Evolutionary conservation across 1,140 invertebrate genomes (phyloP).

Genomic region (Papilio helenus): DNA sequence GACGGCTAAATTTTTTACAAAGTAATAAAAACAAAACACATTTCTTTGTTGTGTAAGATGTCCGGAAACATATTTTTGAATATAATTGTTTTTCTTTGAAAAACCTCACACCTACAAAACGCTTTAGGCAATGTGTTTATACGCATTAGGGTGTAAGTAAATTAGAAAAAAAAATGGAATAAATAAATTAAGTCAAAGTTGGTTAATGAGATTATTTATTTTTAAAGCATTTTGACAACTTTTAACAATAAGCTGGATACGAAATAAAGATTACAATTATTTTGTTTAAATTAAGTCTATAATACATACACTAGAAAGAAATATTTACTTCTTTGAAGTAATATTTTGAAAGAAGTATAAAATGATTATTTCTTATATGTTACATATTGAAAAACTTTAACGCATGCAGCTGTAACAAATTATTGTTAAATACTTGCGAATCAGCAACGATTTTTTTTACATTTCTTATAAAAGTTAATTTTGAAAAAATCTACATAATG

Average conservation of each 20-base stretch:
- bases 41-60: no score
- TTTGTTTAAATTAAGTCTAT: neutral
- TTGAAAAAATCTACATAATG: conserved; percentile 30
- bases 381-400: conserved; percentile 11
- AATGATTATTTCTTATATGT: neutral
- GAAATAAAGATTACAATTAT: neutral
- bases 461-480: conserved; percentile 20
- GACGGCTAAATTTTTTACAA: no score
- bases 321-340: conserved; percentile 60
- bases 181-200: neutral
- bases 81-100: no score
- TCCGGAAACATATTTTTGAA: no score
- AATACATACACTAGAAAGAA: conserved; percentile 5
- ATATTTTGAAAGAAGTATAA: conserved; percentile 16
- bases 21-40: no score
- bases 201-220: conserved; percentile 25
- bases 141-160: no score
- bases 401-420: conserved; percentile 8
- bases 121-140: no score
- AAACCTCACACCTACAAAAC: no score
- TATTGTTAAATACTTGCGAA: neutral
- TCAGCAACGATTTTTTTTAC: neutral
- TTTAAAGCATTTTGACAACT: conserved; percentile 1
- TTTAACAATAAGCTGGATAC: conserved; percentile 24
- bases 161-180: no score